Evolutionary conservation across 2,888 invertebrate species (phyloP).

Genomic region (Carcina quercana): DNA sequence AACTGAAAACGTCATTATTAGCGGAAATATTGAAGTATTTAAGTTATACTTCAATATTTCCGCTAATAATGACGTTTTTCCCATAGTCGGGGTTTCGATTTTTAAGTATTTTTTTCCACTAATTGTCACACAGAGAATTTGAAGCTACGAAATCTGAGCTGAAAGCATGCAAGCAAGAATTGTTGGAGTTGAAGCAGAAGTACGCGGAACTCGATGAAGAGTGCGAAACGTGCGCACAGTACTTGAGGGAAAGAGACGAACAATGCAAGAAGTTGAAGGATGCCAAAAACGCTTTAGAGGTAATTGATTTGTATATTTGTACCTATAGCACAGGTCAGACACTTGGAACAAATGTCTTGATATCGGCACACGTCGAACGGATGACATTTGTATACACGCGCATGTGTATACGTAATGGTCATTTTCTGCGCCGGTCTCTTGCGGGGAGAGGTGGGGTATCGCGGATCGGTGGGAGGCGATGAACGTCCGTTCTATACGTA

Average conservation of each 20-base stretch:
- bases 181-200: conserved; percentile 36
- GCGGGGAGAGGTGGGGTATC: too few relatives aligned
- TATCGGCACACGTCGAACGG: too few relatives aligned
- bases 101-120: background rate
- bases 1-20: conserved; percentile 1
- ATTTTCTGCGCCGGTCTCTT: too few relatives aligned
- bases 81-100: background rate
- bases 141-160: conserved; percentile 43
- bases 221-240: conserved; percentile 55
- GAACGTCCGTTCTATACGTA: too few relatives aligned
- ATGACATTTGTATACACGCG: too few relatives aligned
- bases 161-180: conserved; percentile 36
- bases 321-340: too few relatives aligned
- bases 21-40: too few relatives aligned
- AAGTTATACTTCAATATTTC: too few relatives aligned
- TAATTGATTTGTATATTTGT: conserved; percentile 20
- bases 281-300: conserved; percentile 44
- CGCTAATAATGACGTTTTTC: too few relatives aligned
- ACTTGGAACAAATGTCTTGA: too few relatives aligned
- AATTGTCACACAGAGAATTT: conserved; percentile 48
- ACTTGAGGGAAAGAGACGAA: conserved; percentile 45
- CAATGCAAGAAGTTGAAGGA: conserved; percentile 40
- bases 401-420: too few relatives aligned
- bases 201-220: conserved; percentile 61
- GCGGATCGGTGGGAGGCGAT: too few relatives aligned